Evolutionary conservation across 1,140 invertebrate species (phyloP).

Genomic region (Matsumurasca onukii): DNA sequence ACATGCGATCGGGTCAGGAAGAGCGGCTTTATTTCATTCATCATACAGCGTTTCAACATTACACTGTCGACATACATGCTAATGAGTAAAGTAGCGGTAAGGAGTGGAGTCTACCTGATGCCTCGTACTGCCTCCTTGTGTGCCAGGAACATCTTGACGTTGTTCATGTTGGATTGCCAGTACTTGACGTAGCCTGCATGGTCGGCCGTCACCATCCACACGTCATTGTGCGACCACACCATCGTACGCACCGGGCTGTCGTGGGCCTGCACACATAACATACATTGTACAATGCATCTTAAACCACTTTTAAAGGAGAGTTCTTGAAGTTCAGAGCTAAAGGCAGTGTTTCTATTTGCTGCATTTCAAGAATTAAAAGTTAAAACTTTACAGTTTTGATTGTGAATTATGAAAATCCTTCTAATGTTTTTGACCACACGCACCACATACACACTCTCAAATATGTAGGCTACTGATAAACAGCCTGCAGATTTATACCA

Average conservation of each 20-base stretch:
- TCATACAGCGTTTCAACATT: not conserved
- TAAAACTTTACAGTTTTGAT: not conserved
- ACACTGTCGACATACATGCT: too few relatives aligned
- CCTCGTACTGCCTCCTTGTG: conserved; percentile 99
- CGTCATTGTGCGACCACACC: conserved; percentile 99
- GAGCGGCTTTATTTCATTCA: not conserved
- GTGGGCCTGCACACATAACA: conserved; percentile 74
- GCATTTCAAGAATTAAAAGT: not conserved
- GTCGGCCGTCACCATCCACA: conserved; percentile 99
- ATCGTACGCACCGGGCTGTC: conserved; percentile 97
- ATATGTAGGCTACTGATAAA: too few relatives aligned
- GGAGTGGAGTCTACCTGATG: conserved; percentile 75
- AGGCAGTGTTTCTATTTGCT: not conserved
- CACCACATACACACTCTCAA: too few relatives aligned
- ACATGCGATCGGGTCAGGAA: not conserved
- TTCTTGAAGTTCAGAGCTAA: not conserved
- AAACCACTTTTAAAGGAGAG: not conserved
- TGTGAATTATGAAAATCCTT: too few relatives aligned
- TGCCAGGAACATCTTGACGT: conserved; percentile 99
- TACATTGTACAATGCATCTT: not conserved
- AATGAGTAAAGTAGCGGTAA: not conserved
- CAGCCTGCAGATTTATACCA: too few relatives aligned
- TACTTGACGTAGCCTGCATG: conserved; percentile 99
- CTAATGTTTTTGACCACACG: too few relatives aligned
- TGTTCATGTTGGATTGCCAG: conserved; percentile 99